Base-by-base conservation (phyloP, 2,113 vertebrate species). In the Callopanchax toddi region DNA sequence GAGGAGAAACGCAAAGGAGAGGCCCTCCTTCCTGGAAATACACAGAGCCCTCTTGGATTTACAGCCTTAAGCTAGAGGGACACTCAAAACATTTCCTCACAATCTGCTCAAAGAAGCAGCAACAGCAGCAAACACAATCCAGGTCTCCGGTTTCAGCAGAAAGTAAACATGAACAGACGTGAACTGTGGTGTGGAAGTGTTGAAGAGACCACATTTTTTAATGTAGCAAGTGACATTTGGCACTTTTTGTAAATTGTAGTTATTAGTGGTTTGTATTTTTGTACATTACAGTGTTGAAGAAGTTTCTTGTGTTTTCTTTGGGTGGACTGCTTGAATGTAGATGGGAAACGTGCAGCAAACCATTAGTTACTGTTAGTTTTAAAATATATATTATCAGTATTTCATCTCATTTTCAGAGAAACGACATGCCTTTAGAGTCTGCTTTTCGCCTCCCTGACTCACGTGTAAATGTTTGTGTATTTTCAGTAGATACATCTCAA, bases 1-100 rank as follows among this genome's bases (percentile, higher is more conserved):
- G 97, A 93, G 93, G 87, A 93, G 97, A 87, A 97, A 98, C 54
- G 92, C 96, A 50, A 97, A 97, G 86, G 94, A 96, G 6, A 92
- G 97, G 11, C 97, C 96, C 11, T 94, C 93, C 4, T 99, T 99
- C 89, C 96, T 94, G 84, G 96, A 97, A 77, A 96, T 98, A 81
- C 93, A 96, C 73, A 70, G 76, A 71, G 89, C 90, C 74, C 94
- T 98, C 56, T 92, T 95, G 62, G 94, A 95, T 59, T 91, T 87
- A 75, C 85, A 84, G 67, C 67, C 74, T 32, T 94, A 92, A 22
- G 86, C 49, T 0, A 11, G 56, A 60, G 49, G 45, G 22, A 37
- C 23, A 56, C 71, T 63, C 39, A 25, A 73, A 79, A 84, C 81
- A 63, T 59, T 71, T 60, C 52, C 74, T 55, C 53, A 79, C 72